These are phyloP conservation scores for Penaeus monodon DNA, from an alignment of 2,888 invertebrate genomes.

Conservation along the genomic window DNA sequence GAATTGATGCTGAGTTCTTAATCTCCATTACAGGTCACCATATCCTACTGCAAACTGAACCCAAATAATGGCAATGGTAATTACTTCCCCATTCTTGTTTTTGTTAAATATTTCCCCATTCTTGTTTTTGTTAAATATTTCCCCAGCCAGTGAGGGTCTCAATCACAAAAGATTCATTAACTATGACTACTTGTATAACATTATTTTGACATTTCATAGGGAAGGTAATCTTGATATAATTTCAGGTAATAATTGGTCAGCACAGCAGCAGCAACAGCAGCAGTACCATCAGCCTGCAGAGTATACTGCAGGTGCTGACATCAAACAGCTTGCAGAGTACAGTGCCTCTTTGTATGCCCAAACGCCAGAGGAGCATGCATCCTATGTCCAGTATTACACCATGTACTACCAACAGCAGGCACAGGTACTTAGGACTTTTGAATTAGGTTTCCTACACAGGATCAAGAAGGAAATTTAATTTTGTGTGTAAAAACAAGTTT, in stretches of 20 bases:
- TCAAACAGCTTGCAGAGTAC: conserved; percentile 81
- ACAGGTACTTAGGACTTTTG: conserved; percentile 67
- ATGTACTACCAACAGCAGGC: conserved; percentile 76
- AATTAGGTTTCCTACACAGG: too few species aligned
- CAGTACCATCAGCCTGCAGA: conserved; percentile 63
- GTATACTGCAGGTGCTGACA: conserved; percentile 70
- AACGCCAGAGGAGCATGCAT: conserved; percentile 79
- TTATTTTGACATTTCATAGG: too few species aligned
- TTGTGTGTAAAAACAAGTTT: too few species aligned
- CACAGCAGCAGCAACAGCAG: conserved; percentile 50
- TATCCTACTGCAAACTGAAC: conserved; percentile 70
- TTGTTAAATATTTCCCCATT: conserved; percentile 16
- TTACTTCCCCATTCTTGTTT: conserved; percentile 13
- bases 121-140: background rate
- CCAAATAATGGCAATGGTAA: conserved; percentile 58
- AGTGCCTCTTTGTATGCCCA: conserved; percentile 82
- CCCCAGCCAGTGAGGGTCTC: too few species aligned
- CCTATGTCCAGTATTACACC: conserved; percentile 80
- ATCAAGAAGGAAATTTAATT: too few species aligned
- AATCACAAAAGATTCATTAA: too few species aligned
- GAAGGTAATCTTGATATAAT: too few species aligned
- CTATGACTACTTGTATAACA: too few species aligned
- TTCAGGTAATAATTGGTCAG: conserved; percentile 50
- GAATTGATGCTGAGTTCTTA: background rate
- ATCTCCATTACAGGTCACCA: conserved; percentile 60